These are phyloP conservation scores for Scolanthus callimorphus DNA, from an alignment of 92 coral and sea anemone genomes.

Conservation along the genomic window DNA sequence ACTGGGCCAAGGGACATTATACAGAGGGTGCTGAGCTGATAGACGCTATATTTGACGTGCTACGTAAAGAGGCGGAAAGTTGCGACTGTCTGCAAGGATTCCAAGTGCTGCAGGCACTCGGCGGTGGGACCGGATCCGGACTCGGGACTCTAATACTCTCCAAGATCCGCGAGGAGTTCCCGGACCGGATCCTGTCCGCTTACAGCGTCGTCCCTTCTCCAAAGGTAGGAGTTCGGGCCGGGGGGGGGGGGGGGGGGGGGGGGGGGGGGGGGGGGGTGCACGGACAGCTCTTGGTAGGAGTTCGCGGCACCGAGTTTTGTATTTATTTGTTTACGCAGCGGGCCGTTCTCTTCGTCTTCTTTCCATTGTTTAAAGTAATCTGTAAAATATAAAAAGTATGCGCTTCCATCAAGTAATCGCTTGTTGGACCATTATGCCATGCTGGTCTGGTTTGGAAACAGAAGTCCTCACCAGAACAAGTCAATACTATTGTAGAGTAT, in stretches of 20 bases:
- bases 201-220: conserved; percentile 30
- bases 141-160: conserved; percentile 17
- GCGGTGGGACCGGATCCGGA: conserved; percentile 36
- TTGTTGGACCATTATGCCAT: no score
- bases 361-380: no score
- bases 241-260: no score
- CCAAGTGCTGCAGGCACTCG: conserved; percentile 27
- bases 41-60: conserved; percentile 19
- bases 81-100: conserved; percentile 28
- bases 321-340: neutral
- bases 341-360: no score
- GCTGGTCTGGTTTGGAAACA: no score
- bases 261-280: no score
- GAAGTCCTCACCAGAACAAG: no score
- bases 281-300: no score
- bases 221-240: no score
- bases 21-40: conserved; percentile 24
- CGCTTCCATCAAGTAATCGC: no score
- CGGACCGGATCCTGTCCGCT: conserved; percentile 20
- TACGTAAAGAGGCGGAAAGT: conserved; percentile 20
- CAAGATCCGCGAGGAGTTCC: conserved; percentile 33
- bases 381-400: no score
- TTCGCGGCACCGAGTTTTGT: neutral
- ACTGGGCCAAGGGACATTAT: conserved; percentile 37
- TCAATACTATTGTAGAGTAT: no score